These are phyloP conservation scores for Silurus lanzhouensis DNA, from an alignment of 2,797 vertebrate genomes.

Conservation along the genomic window DNA sequence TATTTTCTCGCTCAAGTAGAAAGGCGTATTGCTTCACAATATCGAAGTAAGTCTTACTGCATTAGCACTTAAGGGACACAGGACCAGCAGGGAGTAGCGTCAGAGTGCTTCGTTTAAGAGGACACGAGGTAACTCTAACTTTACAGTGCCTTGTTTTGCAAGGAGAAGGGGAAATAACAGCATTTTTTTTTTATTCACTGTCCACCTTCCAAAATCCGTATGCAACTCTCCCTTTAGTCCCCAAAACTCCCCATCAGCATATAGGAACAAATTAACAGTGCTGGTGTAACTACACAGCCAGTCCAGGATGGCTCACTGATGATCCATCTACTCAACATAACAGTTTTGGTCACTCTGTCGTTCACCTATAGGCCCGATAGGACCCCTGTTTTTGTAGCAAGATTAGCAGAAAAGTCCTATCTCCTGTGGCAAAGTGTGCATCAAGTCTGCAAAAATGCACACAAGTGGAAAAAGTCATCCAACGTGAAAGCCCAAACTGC, in stretches of 20 bases:
- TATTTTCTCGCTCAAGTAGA: conserved; percentile 21
- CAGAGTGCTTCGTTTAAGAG: conserved; percentile 20
- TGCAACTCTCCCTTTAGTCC: conserved; percentile 25
- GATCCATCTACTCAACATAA: conserved; percentile 36
- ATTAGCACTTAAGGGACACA: conserved; percentile 36
- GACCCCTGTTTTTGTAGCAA: not conserved
- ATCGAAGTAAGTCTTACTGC: conserved; percentile 24
- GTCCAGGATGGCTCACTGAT: conserved; percentile 34
- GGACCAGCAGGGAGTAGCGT: conserved; percentile 21
- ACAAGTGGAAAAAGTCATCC: conserved; percentile 50
- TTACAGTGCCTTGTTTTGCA: conserved; percentile 35
- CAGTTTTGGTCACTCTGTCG: conserved; percentile 10
- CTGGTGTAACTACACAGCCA: conserved; percentile 20
- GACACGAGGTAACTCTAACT: conserved; percentile 28
- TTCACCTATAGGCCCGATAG: conserved; percentile 36
- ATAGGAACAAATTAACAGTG: conserved; percentile 38
- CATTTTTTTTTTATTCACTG: conserved; percentile 32
- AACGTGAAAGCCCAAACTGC: conserved; percentile 52
- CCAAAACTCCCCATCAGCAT: conserved; percentile 42
- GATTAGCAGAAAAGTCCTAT: conserved; percentile 40
- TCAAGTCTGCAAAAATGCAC: conserved; percentile 43
- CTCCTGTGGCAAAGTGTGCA: conserved; percentile 31
- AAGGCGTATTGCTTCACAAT: conserved; percentile 29
- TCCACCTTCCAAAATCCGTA: conserved; percentile 32
- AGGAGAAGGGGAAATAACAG: conserved; percentile 29